Conservation (phyloP, 92 coral and sea anemone species). For the Montipora capitata region DNA sequence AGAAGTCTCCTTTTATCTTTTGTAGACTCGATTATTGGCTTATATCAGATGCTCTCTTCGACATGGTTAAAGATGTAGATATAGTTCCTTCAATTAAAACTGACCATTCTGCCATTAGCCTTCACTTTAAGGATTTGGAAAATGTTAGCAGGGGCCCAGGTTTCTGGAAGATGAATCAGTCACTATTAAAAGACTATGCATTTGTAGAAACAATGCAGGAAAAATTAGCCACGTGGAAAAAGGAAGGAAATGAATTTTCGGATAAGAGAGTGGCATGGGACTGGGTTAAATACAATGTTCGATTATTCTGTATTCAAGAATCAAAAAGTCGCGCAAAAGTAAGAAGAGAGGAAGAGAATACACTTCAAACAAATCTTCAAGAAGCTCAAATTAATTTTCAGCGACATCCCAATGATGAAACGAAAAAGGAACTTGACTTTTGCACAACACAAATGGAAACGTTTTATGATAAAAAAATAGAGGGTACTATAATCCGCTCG, state of each 20-base stretch:
- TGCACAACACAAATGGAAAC: neutral
- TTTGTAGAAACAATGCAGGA: conserved; percentile 24
- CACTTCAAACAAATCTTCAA: too few species aligned
- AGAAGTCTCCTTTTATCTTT: conserved; percentile 31
- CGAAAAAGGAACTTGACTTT: conserved; percentile 4
- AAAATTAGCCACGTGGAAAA: neutral
- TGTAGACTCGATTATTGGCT: conserved; percentile 9
- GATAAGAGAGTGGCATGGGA: too few species aligned
- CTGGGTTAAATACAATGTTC: too few species aligned
- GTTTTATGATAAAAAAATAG: conserved; percentile 16
- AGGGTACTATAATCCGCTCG: conserved; percentile 30
- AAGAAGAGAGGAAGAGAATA: too few species aligned
- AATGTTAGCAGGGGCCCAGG: conserved; percentile 10
- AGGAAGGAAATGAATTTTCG: too few species aligned
- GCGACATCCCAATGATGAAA: neutral
- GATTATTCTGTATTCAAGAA: too few species aligned
- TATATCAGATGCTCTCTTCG: conserved; percentile 25
- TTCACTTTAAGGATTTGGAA: conserved; percentile 3
- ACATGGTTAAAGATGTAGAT: conserved; percentile 28
- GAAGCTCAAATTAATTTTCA: too few species aligned
- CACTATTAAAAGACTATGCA: conserved; percentile 17
- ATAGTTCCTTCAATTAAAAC: conserved; percentile 1
- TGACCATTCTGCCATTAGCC: conserved; percentile 7
- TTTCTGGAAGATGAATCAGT: conserved; percentile 35
- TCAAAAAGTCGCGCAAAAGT: too few species aligned